Base-by-base conservation (phyloP, 2,797 vertebrate species). In the Coregonus suidteri region DNA sequence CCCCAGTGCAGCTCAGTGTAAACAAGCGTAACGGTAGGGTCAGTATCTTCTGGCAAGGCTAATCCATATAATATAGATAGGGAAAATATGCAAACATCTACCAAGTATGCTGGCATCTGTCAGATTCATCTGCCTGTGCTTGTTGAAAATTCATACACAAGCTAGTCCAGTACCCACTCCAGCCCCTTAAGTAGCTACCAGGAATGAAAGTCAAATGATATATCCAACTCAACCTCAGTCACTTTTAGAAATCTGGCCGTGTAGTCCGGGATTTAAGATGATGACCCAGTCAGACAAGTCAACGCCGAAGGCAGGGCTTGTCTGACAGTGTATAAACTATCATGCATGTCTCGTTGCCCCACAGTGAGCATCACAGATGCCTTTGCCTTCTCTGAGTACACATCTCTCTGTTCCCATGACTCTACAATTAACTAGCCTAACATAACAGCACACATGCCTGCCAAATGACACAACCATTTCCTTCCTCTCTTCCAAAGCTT, bases 341-440 rank as follows among this genome's bases (percentile, higher is more conserved):
- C 15, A 69, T 11, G 31, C 35, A 31, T 14, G 51, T 15, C 72
- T 25, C 73, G 66, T 51, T 56, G 65, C 11, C 59, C 9, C 68
- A 75, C 52, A 34, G 20, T 6, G n/a, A 67, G 79, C 62, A 77
- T 37, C 34, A 71, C 62, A 41, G n/a, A 52, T 72, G 73, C 13
- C 80, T 73, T 65, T 72, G 76, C 67, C 31, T 3, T 34, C 25
- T 67, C 65, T 1, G 25, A 62, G 3, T 62, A 20, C 59, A 62
- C 59, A 62, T 3, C 3, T n/a, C 59, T 25, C 16, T 34, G 7
- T 47, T 47, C 7, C 2, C 7, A 47, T 47, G 41, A 9, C 7
- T 47, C 41, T 47, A 47, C 41, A 47, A 3, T 62, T 20, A 62
- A 62, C 6, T 6, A 20, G 18, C 54, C 18, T n/a, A 7, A 59